Percentiles rank a stretch among this genome's conserved stretches.
These are phyloP conservation scores for Ricordea florida DNA, from an alignment of 92 coral and sea anemone genomes.

Conservation along the genomic window DNA sequence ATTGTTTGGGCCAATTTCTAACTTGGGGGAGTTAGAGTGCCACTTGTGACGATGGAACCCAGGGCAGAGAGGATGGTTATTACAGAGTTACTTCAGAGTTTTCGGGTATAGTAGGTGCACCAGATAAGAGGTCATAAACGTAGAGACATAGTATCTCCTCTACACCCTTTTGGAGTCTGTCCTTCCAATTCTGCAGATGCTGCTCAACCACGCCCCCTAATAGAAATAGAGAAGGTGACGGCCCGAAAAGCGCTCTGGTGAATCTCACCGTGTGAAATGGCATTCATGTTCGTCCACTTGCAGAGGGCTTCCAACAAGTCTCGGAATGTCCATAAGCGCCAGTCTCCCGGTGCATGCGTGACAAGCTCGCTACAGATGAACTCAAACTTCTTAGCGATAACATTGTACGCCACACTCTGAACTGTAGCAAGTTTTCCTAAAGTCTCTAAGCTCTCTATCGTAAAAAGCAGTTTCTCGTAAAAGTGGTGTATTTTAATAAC, in stretches of 20 bases:
- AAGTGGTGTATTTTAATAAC: slow-evolving; percentile 43
- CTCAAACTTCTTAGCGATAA: slow-evolving; percentile 35
- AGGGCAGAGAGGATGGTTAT: slow-evolving; percentile 1
- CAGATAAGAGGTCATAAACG: slow-evolving; percentile 26
- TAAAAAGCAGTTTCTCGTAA: slow-evolving; percentile 50
- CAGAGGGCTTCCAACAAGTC: slow-evolving; percentile 17
- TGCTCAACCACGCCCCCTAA: slow-evolving; percentile 35
- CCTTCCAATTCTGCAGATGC: too few species aligned
- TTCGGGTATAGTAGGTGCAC: slow-evolving; percentile 29
- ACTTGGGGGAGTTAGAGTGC: slow-evolving; percentile 4
- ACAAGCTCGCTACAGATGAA: slow-evolving; percentile 38
- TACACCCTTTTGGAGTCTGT: slow-evolving; percentile 22
- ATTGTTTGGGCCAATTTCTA: slow-evolving; percentile 3
- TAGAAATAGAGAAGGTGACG: slow-evolving; percentile 25
- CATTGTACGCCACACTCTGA: slow-evolving; percentile 28
- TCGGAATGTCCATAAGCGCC: slow-evolving; percentile 43
- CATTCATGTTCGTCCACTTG: slow-evolving; percentile 40
- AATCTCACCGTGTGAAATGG: slow-evolving; percentile 29
- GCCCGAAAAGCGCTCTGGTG: slow-evolving; percentile 37
- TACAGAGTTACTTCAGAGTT: too few species aligned
- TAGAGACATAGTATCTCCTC: slow-evolving; percentile 13
- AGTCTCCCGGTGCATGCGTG: slow-evolving; percentile 8
- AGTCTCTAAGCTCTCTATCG: slow-evolving; percentile 42
- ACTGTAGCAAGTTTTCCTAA: slow-evolving; percentile 48
- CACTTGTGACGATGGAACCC: slow-evolving; percentile 12